Percentiles rank a stretch among this genome's conserved stretches.
phyloP scores from a whole-genome alignment of 2,113 vertebrate genomes.

The Perccottus glenii region DNA sequence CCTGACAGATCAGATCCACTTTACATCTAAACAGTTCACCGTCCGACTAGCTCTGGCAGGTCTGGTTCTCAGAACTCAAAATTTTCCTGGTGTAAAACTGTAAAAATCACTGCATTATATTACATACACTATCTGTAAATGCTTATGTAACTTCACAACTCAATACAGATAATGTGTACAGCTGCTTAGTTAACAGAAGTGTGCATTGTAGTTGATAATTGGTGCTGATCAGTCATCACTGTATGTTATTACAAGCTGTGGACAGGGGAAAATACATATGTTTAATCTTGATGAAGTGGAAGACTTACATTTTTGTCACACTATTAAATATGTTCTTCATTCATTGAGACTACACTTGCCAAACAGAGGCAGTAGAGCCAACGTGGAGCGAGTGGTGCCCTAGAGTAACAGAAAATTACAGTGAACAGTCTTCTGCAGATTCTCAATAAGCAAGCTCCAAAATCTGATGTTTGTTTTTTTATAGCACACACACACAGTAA shows the following conservation, averaged over 20 bases:
- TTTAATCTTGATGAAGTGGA: not conserved
- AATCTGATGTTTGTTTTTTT: conserved; percentile 32
- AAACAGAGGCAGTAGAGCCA: conserved; percentile 1
- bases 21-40: too few species aligned
- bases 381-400: not conserved
- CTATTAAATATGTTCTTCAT: conserved; percentile 3
- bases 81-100: too few species aligned
- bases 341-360: not conserved
- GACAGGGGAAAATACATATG: not conserved
- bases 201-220: not conserved
- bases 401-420: not conserved
- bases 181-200: not conserved
- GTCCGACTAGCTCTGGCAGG: too few species aligned
- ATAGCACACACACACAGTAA: not conserved
- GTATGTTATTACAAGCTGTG: not conserved
- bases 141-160: too few species aligned
- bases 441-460: not conserved
- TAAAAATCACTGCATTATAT: too few species aligned
- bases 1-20: too few species aligned
- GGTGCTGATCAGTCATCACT: not conserved
- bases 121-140: too few species aligned
- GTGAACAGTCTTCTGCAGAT: conserved; percentile 17
- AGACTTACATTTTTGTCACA: conserved; percentile 3
- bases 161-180: not conserved
- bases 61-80: too few species aligned